Evolutionary conservation across 2,888 invertebrate genomes (phyloP), one percentile per base, ranked within the genome.

Genomic region (Pterobdella sp.): DNA sequence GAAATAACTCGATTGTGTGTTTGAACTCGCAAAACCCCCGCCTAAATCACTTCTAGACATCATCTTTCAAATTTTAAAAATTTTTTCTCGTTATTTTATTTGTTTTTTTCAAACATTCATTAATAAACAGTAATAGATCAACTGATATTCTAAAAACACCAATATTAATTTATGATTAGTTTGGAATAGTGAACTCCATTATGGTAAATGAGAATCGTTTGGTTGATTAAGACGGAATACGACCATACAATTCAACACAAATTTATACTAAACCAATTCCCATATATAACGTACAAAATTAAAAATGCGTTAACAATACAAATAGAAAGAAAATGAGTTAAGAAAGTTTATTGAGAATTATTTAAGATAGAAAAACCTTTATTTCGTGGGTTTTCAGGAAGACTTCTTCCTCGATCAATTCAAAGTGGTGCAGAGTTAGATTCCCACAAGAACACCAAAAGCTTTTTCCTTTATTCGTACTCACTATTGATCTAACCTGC

Each of bases 401-500:
- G 77, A 79, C 81, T 77, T 82, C 82, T 64, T 88, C 88, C 1
- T 90, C 88, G 78, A 90, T 89, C 80, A 89, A 90, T 81, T 93
- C 93, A 82, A 90, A 94, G 77, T 93, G 87, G 77, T 90, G 88
- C 0, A 93, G 88, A 63, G 86, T 88, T 1, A 91, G 90, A 63
- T 87, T 88, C 2, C 90, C 90, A 78, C 89, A 89, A 0, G 89
- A 88, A 80, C 88, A 92, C 0, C 88, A 90, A 80, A 94, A 91
- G n/a, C n/a, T n/a, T n/a, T n/a, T n/a, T 1, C 93, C 93, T 79
- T 85, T 85, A 10, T 84, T 82, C 75, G 80, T 83, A 22, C 82
- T 78, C 1, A 82, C 82, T 73, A 84, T 79, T 36, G 83, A 79
- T 7, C 82, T 81, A 0, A 83, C 75, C 32, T 34, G 29, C 4